These are phyloP conservation scores for Sceloporus undulatus DNA, from an alignment of 2,113 vertebrate genomes.

Conservation along the genomic window DNA sequence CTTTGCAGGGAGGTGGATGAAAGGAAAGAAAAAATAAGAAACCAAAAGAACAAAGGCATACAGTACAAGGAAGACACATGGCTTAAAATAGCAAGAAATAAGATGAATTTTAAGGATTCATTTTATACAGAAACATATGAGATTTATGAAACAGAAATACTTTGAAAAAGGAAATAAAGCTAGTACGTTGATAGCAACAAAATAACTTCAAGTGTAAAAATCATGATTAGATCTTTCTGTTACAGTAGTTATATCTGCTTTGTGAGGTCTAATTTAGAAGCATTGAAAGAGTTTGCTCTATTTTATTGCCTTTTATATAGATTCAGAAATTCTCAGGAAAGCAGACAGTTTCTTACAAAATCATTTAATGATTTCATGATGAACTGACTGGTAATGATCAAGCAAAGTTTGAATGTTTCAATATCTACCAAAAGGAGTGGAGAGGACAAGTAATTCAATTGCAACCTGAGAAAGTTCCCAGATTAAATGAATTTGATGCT, in stretches of 20 bases:
- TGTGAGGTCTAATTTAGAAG: slow-evolving; percentile 25
- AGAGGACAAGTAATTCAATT: not conserved
- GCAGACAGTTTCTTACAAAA: slow-evolving; percentile 1
- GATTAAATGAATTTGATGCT: not conserved
- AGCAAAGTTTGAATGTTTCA: not conserved
- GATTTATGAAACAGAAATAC: not conserved
- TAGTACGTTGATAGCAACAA: slow-evolving; percentile 5
- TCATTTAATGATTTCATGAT: slow-evolving; percentile 1
- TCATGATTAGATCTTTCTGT: not conserved
- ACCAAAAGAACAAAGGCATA: not conserved
- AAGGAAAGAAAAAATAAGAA: not conserved
- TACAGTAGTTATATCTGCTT: slow-evolving; percentile 11
- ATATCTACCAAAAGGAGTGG: not conserved
- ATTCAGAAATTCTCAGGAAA: not conserved
- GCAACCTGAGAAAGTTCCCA: not conserved
- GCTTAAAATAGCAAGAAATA: slow-evolving; percentile 6
- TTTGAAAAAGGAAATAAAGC: slow-evolving; percentile 17
- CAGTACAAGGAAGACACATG: not conserved
- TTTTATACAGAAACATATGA: slow-evolving; percentile 5
- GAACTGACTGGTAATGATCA: not conserved
- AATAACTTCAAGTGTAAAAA: slow-evolving; percentile 6
- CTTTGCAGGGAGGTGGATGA: no score
- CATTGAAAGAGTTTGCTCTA: slow-evolving; percentile 5
- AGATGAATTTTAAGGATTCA: not conserved
- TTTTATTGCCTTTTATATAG: slow-evolving; percentile 11